Percentiles rank a stretch among this genome's conserved stretches.
Conservation (phyloP, 2,113 vertebrate genomes). For the Otolemur garnettii region DNA sequence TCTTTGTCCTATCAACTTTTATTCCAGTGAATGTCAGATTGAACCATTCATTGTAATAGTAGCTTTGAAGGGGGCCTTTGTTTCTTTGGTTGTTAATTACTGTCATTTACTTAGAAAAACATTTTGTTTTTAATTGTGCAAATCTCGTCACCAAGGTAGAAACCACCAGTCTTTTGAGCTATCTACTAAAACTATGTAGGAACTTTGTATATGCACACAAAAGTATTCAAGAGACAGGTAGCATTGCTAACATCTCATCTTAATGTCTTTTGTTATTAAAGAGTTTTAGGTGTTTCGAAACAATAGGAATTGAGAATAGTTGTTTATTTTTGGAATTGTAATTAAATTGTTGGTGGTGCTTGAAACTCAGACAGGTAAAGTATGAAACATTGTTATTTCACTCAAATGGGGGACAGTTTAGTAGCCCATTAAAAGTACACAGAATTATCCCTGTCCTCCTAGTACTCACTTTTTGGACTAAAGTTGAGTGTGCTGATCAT, state of each 20-base stretch:
- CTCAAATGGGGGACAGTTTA: constrained; percentile 34
- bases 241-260: constrained; percentile 44
- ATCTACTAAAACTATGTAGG: background rate
- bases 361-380: constrained; percentile 47
- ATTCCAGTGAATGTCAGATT: constrained; percentile 67
- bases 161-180: constrained; percentile 30
- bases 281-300: constrained; percentile 73
- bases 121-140: constrained; percentile 45
- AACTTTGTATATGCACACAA: constrained; percentile 20
- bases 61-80: constrained; percentile 55
- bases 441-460: constrained; percentile 34
- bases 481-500: constrained; percentile 38
- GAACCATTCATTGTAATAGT: constrained; percentile 48
- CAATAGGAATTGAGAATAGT: constrained; percentile 42
- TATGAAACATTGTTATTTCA: constrained; percentile 55
- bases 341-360: constrained; percentile 68
- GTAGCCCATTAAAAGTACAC: constrained; percentile 56
- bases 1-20: constrained; percentile 76
- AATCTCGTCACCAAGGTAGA: constrained; percentile 44
- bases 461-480: constrained; percentile 46
- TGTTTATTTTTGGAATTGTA: constrained; percentile 62
- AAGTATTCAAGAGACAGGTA: constrained; percentile 39
- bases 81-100: constrained; percentile 36
- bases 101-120: constrained; percentile 45
- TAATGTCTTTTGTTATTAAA: constrained; percentile 46